phyloP scores from a whole-genome alignment of 1,140 invertebrate genomes.

The Spodoptera litura region DNA sequence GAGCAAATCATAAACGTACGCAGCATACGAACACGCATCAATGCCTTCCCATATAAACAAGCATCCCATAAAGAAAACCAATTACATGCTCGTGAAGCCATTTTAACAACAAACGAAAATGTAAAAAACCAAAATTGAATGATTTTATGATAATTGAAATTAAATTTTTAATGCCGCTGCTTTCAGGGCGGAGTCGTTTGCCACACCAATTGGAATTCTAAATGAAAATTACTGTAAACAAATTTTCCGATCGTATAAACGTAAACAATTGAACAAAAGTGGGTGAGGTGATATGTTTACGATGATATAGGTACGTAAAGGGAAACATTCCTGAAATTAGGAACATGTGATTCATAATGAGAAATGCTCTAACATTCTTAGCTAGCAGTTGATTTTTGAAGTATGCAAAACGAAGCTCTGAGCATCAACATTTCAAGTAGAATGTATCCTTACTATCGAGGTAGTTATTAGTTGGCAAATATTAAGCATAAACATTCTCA shows the following conservation, averaged over 20 bases:
- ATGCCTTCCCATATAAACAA: conserved; percentile 66
- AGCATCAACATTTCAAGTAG: conserved; percentile 1
- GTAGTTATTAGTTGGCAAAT: conserved; percentile 40
- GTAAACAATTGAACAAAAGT: conserved; percentile 12
- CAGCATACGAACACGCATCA: conserved; percentile 50
- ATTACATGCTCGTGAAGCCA: conserved; percentile 77
- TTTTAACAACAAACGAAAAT: conserved; percentile 58
- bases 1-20: conserved; percentile 51
- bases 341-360: conserved; percentile 22
- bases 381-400: conserved; percentile 6
- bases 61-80: conserved; percentile 72
- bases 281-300: not conserved
- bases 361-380: conserved; percentile 14
- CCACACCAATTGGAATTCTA: conserved; percentile 28
- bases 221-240: conserved; percentile 29
- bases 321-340: conserved; percentile 28
- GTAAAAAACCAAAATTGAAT: conserved; percentile 36
- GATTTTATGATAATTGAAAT: conserved; percentile 49
- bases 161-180: conserved; percentile 32
- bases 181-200: conserved; percentile 19
- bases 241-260: conserved; percentile 18
- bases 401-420: conserved; percentile 4
- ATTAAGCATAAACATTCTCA: conserved; percentile 37
- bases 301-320: not conserved
- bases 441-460: conserved; percentile 19